These are phyloP conservation scores for Zygogramma bicolorata DNA, from an alignment of 2,888 invertebrate species.

Conservation along the genomic window DNA sequence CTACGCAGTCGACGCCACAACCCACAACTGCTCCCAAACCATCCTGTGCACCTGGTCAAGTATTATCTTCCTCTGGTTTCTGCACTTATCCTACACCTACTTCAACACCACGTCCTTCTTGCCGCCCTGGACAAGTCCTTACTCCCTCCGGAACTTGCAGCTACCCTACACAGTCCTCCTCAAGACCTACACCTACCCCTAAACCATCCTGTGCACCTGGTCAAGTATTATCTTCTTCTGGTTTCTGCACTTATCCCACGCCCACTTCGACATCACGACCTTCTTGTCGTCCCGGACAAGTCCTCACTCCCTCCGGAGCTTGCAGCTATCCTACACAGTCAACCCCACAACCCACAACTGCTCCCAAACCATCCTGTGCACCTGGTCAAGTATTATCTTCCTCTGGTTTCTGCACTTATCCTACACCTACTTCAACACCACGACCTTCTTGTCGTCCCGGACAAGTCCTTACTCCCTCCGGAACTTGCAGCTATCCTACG, in stretches of 20 bases:
- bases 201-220: conserved; percentile 28
- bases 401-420: conserved; percentile 31
- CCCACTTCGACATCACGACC: conserved; percentile 24
- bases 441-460: conserved; percentile 62
- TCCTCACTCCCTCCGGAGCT: conserved; percentile 19
- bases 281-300: conserved; percentile 31
- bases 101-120: no score
- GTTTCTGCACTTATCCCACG: conserved; percentile 37
- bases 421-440: conserved; percentile 26
- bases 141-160: no score
- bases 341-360: conserved; percentile 63
- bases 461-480: conserved; percentile 28
- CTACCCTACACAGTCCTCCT: conserved; percentile 21
- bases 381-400: conserved; percentile 58
- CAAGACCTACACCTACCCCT: conserved; percentile 23
- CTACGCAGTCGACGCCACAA: conserved; percentile 12
- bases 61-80: conserved; percentile 33
- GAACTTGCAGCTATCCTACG: conserved; percentile 37
- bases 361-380: conserved; percentile 59
- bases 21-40: conserved; percentile 20
- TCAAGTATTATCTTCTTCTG: conserved; percentile 26
- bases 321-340: not conserved
- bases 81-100: not conserved
- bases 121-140: no score
- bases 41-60: conserved; percentile 33